Base-by-base conservation (phyloP, 92 coral and sea anemone species). In the Montipora capitata region DNA sequence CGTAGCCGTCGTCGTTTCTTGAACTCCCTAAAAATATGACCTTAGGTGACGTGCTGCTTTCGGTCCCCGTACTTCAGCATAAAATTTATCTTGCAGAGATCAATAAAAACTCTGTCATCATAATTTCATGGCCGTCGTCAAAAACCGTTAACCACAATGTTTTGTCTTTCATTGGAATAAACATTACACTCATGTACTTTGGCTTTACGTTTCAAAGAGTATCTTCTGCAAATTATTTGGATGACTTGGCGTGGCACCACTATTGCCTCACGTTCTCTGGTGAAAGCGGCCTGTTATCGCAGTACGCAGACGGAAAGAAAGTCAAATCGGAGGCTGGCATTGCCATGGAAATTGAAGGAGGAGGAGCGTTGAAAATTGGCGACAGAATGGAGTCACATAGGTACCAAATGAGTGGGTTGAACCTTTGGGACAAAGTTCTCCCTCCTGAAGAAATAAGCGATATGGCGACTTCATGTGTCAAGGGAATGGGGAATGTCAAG, bases 401-500 rank as follows among this genome's bases (percentile, higher is more conserved):
- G 3, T 78, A 61, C 41, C 54, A 78, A 66, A 51, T 74, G 43
- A 74, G 17, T 39, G 79, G 78, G 17, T 48, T 73, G 61, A 73
- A 73, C 10, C 78, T 73, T 17, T 73, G 78, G 78, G 78, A 72
- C 17, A 61, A 43, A 17, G 14, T 78, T 41, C 82, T 78, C 41
- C 82, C 82, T 62, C 58, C 71, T 10, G 72, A 17, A 57, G 82
- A 78, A 7, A 78, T 78, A 16, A 4, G 62, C n/a, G 3, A n/a
- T 39, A 15, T 61, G 44, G 54, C 70, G 57, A 44, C 44, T 35
- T 78, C 67, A 15, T 78, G 72, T 13, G 8, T 63, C 17, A 78
- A 61, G 56, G 82, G 82, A 62, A 40, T 63, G 39, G 82, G 82
- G n/a, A 83, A 72, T 83, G 77, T 59, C 59, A 83, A 71, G 72